Evolutionary conservation across 2,888 invertebrate genomes (phyloP).

Genomic region (Diaphora mendica): DNA sequence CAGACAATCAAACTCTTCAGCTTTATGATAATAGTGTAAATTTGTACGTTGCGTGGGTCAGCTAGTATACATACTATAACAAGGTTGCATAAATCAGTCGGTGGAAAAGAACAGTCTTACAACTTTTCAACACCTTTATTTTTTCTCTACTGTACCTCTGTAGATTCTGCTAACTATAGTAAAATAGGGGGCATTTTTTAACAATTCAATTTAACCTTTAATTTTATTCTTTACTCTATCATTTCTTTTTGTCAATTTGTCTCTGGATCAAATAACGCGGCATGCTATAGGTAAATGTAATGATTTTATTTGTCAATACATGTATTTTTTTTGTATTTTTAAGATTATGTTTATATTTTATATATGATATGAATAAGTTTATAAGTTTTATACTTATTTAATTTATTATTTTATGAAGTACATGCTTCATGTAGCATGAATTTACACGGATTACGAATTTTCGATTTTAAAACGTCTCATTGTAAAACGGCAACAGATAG

Average conservation of each 20-base stretch:
- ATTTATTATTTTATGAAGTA: constrained; percentile 9
- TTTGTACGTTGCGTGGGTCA: too few relatives aligned
- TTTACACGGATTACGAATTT: constrained; percentile 54
- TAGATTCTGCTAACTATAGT: too few relatives aligned
- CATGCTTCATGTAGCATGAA: constrained; percentile 41
- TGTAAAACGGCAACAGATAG: constrained; percentile 21
- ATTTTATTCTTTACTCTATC: too few relatives aligned
- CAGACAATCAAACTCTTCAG: too few relatives aligned
- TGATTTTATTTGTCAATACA: constrained; percentile 24
- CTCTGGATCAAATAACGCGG: not conserved
- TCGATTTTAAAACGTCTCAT: constrained; percentile 47
- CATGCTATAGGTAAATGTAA: not conserved
- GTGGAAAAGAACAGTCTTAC: too few relatives aligned
- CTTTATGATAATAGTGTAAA: too few relatives aligned
- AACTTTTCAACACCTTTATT: too few relatives aligned
- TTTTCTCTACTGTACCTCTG: too few relatives aligned
- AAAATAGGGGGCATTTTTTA: too few relatives aligned
- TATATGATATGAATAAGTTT: constrained; percentile 32
- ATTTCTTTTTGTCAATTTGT: constrained; percentile 4
- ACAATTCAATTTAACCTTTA: too few relatives aligned
- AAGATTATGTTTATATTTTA: constrained; percentile 45
- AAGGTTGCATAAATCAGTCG: too few relatives aligned
- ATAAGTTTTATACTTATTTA: constrained; percentile 21
- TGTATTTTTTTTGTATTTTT: constrained; percentile 41
- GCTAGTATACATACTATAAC: too few relatives aligned